These are phyloP conservation scores for Drosophila trapezifrons DNA, from an alignment of 1,140 invertebrate genomes.

Conservation along the genomic window DNA sequence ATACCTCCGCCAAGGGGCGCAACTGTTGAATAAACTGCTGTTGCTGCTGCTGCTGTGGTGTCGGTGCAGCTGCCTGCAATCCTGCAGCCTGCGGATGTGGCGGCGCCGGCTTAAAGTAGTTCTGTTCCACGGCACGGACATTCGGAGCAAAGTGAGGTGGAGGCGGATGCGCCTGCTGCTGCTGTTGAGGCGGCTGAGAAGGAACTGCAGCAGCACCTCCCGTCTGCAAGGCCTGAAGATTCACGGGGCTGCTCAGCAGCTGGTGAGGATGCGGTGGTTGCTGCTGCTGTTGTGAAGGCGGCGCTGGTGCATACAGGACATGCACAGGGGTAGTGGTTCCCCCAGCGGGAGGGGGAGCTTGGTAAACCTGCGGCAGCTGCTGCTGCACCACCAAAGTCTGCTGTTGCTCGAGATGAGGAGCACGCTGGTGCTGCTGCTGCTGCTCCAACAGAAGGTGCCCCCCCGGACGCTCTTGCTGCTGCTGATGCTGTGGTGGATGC, in stretches of 20 bases:
- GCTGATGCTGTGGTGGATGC: conserved; percentile 45
- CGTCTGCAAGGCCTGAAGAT: conserved; percentile 70
- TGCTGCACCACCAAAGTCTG: conserved; percentile 37
- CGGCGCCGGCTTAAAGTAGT: conserved; percentile 85
- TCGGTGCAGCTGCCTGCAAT: conserved; percentile 45
- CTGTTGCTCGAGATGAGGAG: conserved; percentile 43
- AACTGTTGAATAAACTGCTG: conserved; percentile 85
- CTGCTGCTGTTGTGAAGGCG: conserved; percentile 70
- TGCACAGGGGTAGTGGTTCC: conserved; percentile 78
- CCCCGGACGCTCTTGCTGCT: conserved; percentile 31
- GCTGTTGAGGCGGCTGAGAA: conserved; percentile 39
- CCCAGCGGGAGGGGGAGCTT: conserved; percentile 41
- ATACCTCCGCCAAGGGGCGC: conserved; percentile 89
- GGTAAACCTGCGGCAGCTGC: conserved; percentile 38
- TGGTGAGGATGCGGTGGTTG: conserved; percentile 62
- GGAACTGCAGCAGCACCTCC: conserved; percentile 24
- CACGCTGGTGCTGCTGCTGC: conserved; percentile 51
- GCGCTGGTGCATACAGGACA: conserved; percentile 78
- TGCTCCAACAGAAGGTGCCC: conserved; percentile 39
- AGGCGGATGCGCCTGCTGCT: conserved; percentile 30
- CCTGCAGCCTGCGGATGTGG: conserved; percentile 84
- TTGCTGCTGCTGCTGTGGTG: conserved; percentile 66
- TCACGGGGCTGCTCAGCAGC: conserved; percentile 72
- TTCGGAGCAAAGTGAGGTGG: conserved; percentile 82
- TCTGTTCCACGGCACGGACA: conserved; percentile 86